phyloP scores from a whole-genome alignment of 2,888 invertebrate species.

The Acrocyrtus sp. region DNA sequence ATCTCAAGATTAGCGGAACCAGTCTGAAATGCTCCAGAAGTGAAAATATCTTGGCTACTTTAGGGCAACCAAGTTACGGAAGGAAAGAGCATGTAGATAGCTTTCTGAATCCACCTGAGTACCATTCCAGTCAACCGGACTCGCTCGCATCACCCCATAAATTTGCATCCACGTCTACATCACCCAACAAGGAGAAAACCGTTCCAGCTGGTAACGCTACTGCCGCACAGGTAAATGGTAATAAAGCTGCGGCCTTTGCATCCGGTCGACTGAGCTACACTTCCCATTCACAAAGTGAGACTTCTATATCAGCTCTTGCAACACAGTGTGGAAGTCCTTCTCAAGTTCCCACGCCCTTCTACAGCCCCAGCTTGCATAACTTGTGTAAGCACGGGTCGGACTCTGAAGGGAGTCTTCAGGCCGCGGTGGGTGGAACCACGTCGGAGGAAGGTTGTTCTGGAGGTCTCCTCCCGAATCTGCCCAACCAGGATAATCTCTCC shows the following conservation, averaged over 20 bases:
- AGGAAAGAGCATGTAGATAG: slow-evolving; percentile 64
- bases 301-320: slow-evolving; percentile 53
- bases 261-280: slow-evolving; percentile 54
- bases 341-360: slow-evolving; percentile 29
- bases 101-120: slow-evolving; percentile 35
- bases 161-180: slow-evolving; percentile 14
- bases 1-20: slow-evolving; percentile 69
- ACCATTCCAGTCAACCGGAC: slow-evolving; percentile 42
- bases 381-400: slow-evolving; percentile 47
- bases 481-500: slow-evolving; percentile 23
- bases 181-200: slow-evolving; percentile 23
- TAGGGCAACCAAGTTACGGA: slow-evolving; percentile 65
- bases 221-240: background rate
- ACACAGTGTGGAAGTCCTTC: slow-evolving; percentile 29
- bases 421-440: background rate
- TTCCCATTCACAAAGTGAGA: slow-evolving; percentile 58
- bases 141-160: slow-evolving; percentile 38
- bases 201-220: background rate
- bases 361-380: slow-evolving; percentile 57
- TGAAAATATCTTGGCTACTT: slow-evolving; percentile 62
- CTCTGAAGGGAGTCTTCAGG: slow-evolving; percentile 38
- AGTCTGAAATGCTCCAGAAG: slow-evolving; percentile 64
- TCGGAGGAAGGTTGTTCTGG: slow-evolving; percentile 27
- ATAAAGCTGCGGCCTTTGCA: slow-evolving; percentile 49
- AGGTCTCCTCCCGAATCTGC: slow-evolving; percentile 1